Base-by-base conservation (phyloP, 53 echinoderm and acorn worm species). In the Antedon mediterranea region DNA sequence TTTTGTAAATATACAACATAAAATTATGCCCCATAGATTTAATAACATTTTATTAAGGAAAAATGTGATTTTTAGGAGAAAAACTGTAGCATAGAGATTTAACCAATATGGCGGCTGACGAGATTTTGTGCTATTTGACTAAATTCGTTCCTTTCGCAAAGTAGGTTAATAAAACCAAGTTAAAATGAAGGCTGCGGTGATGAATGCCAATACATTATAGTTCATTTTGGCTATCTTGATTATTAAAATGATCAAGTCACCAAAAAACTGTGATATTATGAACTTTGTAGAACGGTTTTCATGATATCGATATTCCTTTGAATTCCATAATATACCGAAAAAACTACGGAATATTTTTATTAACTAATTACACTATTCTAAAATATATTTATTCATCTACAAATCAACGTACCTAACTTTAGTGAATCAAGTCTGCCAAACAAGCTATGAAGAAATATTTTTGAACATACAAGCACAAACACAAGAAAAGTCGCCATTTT, bases 401-500 rank as follows among this genome's bases (percentile, higher is more conserved):
- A 57, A 57, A 57, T 3, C 23, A 23, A 57, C 15, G 57, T 57
- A 57, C 57, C 23, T 57, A 57, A 57, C 57, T 57, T 57, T 15
- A 3, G 20, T 57, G 57, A 15, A 8, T 57, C 57, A 11, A 3
- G 2, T 57, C 2, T 11, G 23, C 11, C 15, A 57, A 57, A 3
- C 3, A 23, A 57, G 57, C 57, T 23, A 57, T 23, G 57, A 57
- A 57, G 57, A 57, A 15, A 23, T 57, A 57, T 57, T 57, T 57
- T 57, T 26, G 1, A 57, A 26, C 20, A 57, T 57, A 57, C 57
- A 57, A 57, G 57, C 57, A 57, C 57, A 57, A 57, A 57, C 57
- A 57, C 14, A 23, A 57, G 57, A 57, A 57, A 32, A 33, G 76
- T 34, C 28, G 76, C 76, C 76, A 76, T 76, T 76, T 76, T 76